phyloP scores from a whole-genome alignment of 2,888 invertebrate species.

The Exephanes ischioxanthus region DNA sequence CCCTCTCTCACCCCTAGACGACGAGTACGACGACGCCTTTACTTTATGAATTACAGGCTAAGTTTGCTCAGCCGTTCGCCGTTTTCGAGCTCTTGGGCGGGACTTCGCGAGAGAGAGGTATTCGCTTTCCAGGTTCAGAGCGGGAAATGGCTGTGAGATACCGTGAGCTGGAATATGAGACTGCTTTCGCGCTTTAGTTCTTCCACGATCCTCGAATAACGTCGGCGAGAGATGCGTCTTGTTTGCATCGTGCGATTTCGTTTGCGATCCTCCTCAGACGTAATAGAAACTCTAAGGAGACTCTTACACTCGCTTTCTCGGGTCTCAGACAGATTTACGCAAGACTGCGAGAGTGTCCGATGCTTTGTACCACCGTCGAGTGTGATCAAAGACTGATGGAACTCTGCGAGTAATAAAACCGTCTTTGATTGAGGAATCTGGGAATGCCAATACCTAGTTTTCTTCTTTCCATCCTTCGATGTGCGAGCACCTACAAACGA shows the following conservation, averaged over 20 bases:
- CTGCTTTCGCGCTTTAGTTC: conserved; percentile 59
- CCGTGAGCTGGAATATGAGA: conserved; percentile 39
- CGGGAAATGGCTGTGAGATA: conserved; percentile 38
- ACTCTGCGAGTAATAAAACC: conserved; percentile 8
- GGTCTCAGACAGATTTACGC: conserved; percentile 45
- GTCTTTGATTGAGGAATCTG: conserved; percentile 32
- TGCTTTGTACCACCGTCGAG: conserved; percentile 14
- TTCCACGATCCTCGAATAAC: conserved; percentile 44
- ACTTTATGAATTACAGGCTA: conserved; percentile 74
- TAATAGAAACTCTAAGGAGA: conserved; percentile 25
- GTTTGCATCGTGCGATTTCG: conserved; percentile 39
- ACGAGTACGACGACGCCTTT: conserved; percentile 67
- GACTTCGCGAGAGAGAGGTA: conserved; percentile 43
- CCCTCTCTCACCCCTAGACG: neutral
- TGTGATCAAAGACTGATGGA: conserved; percentile 27
- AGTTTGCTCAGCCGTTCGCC: conserved; percentile 71
- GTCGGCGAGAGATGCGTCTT: conserved; percentile 16
- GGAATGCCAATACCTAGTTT: neutral
- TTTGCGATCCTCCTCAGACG: conserved; percentile 15
- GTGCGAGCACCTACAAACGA: neutral
- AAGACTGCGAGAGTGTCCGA: conserved; percentile 15
- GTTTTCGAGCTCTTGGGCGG: conserved; percentile 51
- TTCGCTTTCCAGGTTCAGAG: conserved; percentile 61
- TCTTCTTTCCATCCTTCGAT: neutral
- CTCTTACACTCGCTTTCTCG: neutral